Conservation (phyloP, 2,113 vertebrate genomes). For the Thymallus thymallus region DNA sequence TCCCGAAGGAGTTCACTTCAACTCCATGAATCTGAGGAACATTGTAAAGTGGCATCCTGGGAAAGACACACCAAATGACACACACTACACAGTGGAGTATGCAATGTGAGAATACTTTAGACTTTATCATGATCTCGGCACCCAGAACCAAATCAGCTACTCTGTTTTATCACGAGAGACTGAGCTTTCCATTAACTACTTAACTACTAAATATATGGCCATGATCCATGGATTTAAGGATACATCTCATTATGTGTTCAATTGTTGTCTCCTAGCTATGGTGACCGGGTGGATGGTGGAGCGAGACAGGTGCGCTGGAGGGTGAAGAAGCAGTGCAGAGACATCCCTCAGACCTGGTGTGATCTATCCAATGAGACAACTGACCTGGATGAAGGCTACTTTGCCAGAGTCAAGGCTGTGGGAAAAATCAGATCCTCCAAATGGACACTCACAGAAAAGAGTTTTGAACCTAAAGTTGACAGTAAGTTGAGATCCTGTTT, state of each 20-base stretch:
- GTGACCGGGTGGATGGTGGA: conserved; percentile 62
- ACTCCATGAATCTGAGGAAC: conserved; percentile 86
- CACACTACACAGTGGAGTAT: conserved; percentile 82
- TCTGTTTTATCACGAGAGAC: not conserved
- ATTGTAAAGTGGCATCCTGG: conserved; percentile 81
- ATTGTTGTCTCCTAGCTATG: conserved; percentile 76
- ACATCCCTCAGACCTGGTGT: conserved; percentile 75
- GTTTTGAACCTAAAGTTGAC: conserved; percentile 82
- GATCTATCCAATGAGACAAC: conserved; percentile 84
- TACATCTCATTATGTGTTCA: not conserved
- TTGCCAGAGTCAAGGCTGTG: conserved; percentile 78
- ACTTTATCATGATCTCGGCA: not conserved
- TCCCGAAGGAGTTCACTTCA: conserved; percentile 77
- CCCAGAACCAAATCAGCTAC: not conserved
- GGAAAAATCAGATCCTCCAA: conserved; percentile 62
- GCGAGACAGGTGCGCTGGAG: conserved; percentile 73
- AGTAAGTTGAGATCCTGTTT: conserved; percentile 76
- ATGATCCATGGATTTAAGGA: too few relatives aligned
- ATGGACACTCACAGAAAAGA: conserved; percentile 71
- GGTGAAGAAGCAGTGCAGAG: conserved; percentile 71
- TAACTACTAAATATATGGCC: too few relatives aligned
- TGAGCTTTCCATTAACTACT: not conserved
- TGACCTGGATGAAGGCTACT: conserved; percentile 76
- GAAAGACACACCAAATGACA: conserved; percentile 46
- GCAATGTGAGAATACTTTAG: conserved; percentile 76